Base-by-base conservation (phyloP, 2,888 invertebrate species). In the Anoncus sp. region DNA sequence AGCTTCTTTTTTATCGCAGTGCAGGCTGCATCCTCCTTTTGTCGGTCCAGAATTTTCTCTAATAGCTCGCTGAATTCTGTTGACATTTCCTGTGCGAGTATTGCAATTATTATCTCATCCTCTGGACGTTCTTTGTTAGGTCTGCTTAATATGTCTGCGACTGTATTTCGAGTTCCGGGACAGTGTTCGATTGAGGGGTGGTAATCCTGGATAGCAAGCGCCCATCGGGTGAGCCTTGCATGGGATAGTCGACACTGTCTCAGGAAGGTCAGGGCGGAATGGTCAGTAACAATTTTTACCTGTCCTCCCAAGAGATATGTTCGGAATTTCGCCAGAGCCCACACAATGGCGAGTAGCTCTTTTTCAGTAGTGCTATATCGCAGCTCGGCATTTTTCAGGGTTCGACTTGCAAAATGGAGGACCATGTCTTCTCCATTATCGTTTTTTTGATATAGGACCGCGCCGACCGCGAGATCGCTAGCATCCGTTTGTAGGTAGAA, bases 321-420 rank as follows among this genome's bases (percentile, higher is more conserved):
- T 3, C 31, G 31, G 7, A 31, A 31, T 59, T 73, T 75, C n/a
- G 60, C 31, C 16, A 83, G 20, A 3, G 80, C 63, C 49, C 57
- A 81, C 12, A 83, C 71, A 6, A 78, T 53, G 16, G 73, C 69
- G 12, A 82, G 57, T 2, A 65, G 40, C 51, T 83, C 83, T 35
- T 75, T 79, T 55, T 83, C 79, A 9, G 59, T 74, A 18, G 57
- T 65, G 2, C 22, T 27, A 35, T 81, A 78, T 6, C 60, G 45
- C 2, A 47, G 18, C 55, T 84, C 79, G 7, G 79, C 53, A 1
- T 53, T 53, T 9, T 43, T 40, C 22, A 85, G 35, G 9, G 51
- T 60, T 55, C 75, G 69, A 27, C 83, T 82, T 10, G 79, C 73
- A 51, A 66, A 75, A 16, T 74, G 73, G 16, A 78, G 65, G 6